Percentiles rank a stretch among this genome's conserved stretches.
Conservation (phyloP, 1,140 invertebrate genomes). For the Aplysia californica region DNA sequence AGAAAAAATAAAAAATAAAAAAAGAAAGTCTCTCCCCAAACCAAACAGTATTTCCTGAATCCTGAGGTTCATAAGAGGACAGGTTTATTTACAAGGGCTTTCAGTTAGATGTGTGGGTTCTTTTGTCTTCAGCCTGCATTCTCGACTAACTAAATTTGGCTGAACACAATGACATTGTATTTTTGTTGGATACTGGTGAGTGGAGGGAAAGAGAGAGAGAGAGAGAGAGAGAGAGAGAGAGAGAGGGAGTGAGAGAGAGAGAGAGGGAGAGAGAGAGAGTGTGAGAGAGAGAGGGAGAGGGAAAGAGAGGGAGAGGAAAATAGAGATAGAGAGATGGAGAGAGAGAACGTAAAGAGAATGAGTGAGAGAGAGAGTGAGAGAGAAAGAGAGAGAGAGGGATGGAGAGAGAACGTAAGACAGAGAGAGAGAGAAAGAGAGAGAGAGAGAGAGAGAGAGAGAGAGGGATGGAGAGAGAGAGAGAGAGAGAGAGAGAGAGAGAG, state of each 20-base stretch:
- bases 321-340: not conserved
- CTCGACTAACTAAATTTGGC: too few species aligned
- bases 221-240: not conserved
- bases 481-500: constrained; percentile 3
- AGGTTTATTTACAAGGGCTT: too few species aligned
- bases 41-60: too few species aligned
- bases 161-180: too few species aligned
- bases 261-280: not conserved
- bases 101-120: too few species aligned
- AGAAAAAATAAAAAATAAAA: too few species aligned
- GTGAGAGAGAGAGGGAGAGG: not conserved
- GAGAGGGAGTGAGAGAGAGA: not conserved
- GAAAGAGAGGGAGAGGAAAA: constrained; percentile 2
- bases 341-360: not conserved
- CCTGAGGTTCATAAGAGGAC: too few species aligned
- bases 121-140: too few species aligned
- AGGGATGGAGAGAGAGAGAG: too few species aligned
- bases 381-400: not conserved
- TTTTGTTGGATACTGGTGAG: too few species aligned
- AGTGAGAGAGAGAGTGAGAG: not conserved
- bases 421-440: not conserved
- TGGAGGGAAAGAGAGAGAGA: not conserved
- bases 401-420: not conserved
- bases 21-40: too few species aligned
- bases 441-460: not conserved